Conservation (phyloP, 92 coral and sea anemone genomes). For the Palythoa grandiflora region DNA sequence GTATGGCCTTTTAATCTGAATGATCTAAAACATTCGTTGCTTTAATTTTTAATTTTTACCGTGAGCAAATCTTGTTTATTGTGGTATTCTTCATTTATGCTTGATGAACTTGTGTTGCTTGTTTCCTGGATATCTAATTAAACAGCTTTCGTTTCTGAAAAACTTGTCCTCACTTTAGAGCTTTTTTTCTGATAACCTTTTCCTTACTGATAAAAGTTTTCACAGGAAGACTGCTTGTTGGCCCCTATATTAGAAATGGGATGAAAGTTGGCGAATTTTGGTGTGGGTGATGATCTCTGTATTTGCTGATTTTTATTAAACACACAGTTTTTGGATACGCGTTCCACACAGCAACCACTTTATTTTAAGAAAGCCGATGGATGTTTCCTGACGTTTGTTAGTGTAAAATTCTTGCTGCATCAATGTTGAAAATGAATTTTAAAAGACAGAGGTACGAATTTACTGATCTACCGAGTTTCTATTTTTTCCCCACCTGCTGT, state of each 20-base stretch:
- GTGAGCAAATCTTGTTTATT: conserved; percentile 17
- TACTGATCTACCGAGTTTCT: not conserved
- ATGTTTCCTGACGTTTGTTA: not conserved
- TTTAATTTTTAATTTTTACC: conserved; percentile 29
- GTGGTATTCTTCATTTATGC: conserved; percentile 38
- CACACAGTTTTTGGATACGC: conserved; percentile 1
- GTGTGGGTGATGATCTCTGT: conserved; percentile 20
- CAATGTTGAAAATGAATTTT: not conserved
- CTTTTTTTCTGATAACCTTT: not conserved
- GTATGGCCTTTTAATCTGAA: not conserved
- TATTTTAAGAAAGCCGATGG: not conserved
- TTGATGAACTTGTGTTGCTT: conserved; percentile 32
- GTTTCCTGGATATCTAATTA: conserved; percentile 15
- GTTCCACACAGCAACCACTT: conserved; percentile 9
- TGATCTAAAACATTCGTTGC: not conserved
- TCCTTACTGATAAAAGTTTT: not conserved
- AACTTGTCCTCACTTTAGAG: not conserved
- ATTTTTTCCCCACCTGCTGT: conserved; percentile 30
- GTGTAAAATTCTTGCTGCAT: not conserved
- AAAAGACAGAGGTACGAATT: not conserved
- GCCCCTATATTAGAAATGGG: not conserved
- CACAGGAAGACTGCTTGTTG: not conserved
- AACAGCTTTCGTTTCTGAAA: not conserved
- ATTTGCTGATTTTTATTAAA: conserved; percentile 4
- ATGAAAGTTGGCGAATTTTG: conserved; percentile 8